Evolutionary conservation across 92 coral and sea anemone genomes (phyloP), one percentile per base, ranked within the genome.

Genomic region (Scolanthus callimorphus): DNA sequence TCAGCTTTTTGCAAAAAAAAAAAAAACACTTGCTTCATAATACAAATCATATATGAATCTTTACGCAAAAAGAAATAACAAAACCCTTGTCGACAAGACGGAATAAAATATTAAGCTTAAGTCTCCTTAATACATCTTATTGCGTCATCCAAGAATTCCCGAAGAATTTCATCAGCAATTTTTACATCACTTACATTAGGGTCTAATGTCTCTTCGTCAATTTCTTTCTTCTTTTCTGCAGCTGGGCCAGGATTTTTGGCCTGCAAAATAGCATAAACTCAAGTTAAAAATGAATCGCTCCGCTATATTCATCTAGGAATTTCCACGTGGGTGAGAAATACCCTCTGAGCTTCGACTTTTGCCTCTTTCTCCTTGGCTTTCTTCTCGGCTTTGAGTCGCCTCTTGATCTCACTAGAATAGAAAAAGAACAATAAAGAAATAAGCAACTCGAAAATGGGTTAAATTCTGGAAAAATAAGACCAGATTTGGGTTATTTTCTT

Each of bases 121-220:
- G n/a, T n/a, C n/a, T n/a, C n/a, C n/a, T n/a, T n/a, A n/a, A n/a
- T n/a, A n/a, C n/a, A n/a, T n/a, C n/a, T n/a, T n/a, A n/a, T n/a
- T n/a, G n/a, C n/a, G n/a, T n/a, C n/a, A n/a, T n/a, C n/a, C n/a
- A n/a, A n/a, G n/a, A n/a, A n/a, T n/a, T n/a, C n/a, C n/a, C n/a
- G n/a, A n/a, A n/a, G n/a, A n/a, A n/a, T n/a, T n/a, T n/a, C n/a
- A n/a, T n/a, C n/a, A n/a, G n/a, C n/a, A n/a, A n/a, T n/a, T n/a
- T n/a, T n/a, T n/a, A n/a, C n/a, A n/a, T n/a, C n/a, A n/a, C 96
- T 77, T 75, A 94, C 99, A 67, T 94, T 94, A 31, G 99, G 99
- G 45, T 94, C 99, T 28, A 94, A 67, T 2, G 89, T 58, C 71
- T 94, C 97, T 56, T 90, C 99, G 21, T 94, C 99, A 8, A 76